These are phyloP conservation scores for Gordius sp. DNA, from an alignment of 2,888 invertebrate genomes.

Conservation along the genomic window DNA sequence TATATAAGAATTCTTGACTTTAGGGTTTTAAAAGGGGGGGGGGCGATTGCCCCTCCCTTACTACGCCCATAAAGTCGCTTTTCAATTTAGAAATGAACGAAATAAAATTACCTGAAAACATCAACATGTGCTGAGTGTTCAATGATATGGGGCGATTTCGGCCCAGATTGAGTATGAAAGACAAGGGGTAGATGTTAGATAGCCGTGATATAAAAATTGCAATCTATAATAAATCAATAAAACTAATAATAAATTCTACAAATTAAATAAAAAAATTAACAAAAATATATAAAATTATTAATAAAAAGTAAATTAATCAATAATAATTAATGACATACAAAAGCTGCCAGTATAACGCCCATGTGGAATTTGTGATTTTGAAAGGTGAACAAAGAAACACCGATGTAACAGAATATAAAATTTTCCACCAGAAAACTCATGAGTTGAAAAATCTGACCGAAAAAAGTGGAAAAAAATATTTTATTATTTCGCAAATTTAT, in stretches of 20 bases:
- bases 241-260: not conserved
- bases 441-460: conserved; percentile 46
- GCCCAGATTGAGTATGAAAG: conserved; percentile 65
- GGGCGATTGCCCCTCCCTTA: too few species aligned
- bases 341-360: conserved; percentile 64
- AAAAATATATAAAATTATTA: conserved; percentile 11
- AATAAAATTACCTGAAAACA: conserved; percentile 50
- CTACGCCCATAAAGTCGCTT: too few species aligned
- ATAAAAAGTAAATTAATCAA: conserved; percentile 17
- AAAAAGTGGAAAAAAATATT: conserved; percentile 19
- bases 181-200: conserved; percentile 77
- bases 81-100: too few species aligned
- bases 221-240: conserved; percentile 36
- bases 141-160: conserved; percentile 63
- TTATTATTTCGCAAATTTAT: conserved; percentile 6
- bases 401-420: conserved; percentile 92
- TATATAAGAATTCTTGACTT: too few species aligned
- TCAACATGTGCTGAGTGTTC: conserved; percentile 88
- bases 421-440: conserved; percentile 86
- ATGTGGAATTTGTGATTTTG: conserved; percentile 75
- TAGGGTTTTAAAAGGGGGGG: too few species aligned
- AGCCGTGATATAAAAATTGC: conserved; percentile 68
- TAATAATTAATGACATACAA: conserved; percentile 40
- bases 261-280: conserved; percentile 11
- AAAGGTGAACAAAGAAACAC: conserved; percentile 91